These are phyloP conservation scores for Coilia nasus DNA, from an alignment of 2,797 vertebrate genomes.

Conservation along the genomic window DNA sequence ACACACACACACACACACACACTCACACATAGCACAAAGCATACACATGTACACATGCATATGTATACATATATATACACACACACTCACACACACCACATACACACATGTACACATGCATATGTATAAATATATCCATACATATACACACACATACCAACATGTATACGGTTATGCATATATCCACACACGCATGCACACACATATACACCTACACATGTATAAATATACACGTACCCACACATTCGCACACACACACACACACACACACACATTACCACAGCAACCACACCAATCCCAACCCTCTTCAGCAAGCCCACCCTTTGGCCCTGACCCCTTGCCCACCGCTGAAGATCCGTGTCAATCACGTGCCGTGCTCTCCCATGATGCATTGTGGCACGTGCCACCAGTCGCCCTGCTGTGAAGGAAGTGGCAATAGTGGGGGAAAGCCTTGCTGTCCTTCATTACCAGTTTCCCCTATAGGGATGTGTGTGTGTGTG, in stretches of 20 bases:
- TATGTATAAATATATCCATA: too few species aligned
- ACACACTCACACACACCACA: background rate
- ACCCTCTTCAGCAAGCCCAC: constrained; percentile 22
- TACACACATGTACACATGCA: too few species aligned
- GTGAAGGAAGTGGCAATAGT: constrained; percentile 19
- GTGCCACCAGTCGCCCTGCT: background rate
- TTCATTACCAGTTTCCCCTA: constrained; percentile 42
- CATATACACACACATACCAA: too few species aligned
- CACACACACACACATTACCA: too few species aligned
- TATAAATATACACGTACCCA: too few species aligned
- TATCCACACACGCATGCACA: too few species aligned
- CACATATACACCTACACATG: too few species aligned
- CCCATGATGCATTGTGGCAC: constrained; percentile 34
- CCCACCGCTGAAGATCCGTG: constrained; percentile 34
- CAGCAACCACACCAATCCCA: background rate
- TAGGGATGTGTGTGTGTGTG: constrained; percentile 34
- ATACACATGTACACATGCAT: background rate
- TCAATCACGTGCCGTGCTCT: constrained; percentile 53
- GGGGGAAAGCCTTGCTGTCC: constrained; percentile 1
- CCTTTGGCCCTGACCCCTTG: constrained; percentile 48
- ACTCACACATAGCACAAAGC: background rate
- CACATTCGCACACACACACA: too few species aligned
- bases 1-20: background rate
- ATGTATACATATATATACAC: background rate
- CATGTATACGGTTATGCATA: too few species aligned